These are phyloP conservation scores for Iphiclides podalirius DNA, from an alignment of 2,888 invertebrate genomes.

Conservation along the genomic window DNA sequence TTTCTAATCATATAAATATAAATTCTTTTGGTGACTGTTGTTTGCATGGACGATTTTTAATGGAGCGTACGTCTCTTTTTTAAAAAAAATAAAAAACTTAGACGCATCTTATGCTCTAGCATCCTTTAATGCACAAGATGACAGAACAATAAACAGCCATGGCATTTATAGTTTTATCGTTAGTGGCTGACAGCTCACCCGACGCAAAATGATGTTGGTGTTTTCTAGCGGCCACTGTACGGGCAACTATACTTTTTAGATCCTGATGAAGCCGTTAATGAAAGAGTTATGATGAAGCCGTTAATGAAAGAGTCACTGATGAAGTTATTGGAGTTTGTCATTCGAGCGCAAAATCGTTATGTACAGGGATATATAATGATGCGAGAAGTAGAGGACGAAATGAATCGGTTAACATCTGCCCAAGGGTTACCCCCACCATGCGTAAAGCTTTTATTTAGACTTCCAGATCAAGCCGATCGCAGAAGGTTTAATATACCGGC, in stretches of 20 bases:
- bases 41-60: conserved; percentile 27
- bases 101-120: conserved; percentile 28
- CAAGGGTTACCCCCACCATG: conserved; percentile 20
- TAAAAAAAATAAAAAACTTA: conserved; percentile 26
- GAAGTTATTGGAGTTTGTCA: no score
- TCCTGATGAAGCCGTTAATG: conserved; percentile 26
- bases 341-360: conserved; percentile 26
- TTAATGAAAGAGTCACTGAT: conserved; percentile 25
- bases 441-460: conserved; percentile 28
- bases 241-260: conserved; percentile 28
- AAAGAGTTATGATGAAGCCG: conserved; percentile 26
- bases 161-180: conserved; percentile 28
- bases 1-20: conserved; percentile 20
- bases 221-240: conserved; percentile 24
- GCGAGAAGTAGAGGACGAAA: conserved; percentile 29
- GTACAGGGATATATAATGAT: conserved; percentile 26
- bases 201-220: conserved; percentile 24
- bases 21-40: conserved; percentile 22
- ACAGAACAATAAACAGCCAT: conserved; percentile 26
- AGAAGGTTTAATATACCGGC: conserved; percentile 25
- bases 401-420: no score
- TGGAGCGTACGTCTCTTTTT: conserved; percentile 24
- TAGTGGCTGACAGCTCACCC: conserved; percentile 26
- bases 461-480: conserved; percentile 26
- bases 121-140: conserved; percentile 26